Evolutionary conservation across 2,113 vertebrate species (phyloP).

Genomic region (Gavialis gangeticus): DNA sequence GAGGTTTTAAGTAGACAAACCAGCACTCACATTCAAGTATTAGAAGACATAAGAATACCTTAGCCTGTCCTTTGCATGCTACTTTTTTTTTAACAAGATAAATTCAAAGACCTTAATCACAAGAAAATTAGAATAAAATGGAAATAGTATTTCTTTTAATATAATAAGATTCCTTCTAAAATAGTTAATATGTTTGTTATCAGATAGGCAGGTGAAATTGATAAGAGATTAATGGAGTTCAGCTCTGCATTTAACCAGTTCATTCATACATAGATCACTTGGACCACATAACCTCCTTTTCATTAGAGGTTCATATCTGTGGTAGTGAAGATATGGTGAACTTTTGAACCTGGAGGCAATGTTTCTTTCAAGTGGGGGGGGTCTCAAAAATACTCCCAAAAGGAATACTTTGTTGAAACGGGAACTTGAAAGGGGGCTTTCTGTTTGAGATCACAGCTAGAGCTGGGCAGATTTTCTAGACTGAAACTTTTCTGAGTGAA

Average conservation of each 20-base stretch:
- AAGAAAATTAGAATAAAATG: not conserved
- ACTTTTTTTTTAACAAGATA: not conserved
- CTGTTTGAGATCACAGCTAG: not conserved
- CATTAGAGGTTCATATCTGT: constrained; percentile 6
- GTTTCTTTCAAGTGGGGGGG: fast-evolving
- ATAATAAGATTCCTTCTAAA: not conserved
- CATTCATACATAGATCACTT: not conserved
- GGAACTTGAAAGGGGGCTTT: not conserved
- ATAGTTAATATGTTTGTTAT: not conserved
- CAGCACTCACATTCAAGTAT: constrained; percentile 39
- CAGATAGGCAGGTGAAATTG: not conserved
- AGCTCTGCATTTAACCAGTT: not conserved
- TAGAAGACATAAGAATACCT: constrained; percentile 20
- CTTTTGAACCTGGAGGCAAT: not conserved
- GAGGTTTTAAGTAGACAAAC: constrained; percentile 58
- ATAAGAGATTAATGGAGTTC: not conserved
- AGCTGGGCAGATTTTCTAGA: not conserved
- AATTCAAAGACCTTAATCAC: not conserved
- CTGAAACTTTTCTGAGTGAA: too few species aligned
- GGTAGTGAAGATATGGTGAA: not conserved
- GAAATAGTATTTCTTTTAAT: not conserved
- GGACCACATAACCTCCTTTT: not conserved
- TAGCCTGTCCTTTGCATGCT: not conserved
- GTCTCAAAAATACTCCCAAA: not conserved
- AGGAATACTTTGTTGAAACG: not conserved